Conservation (phyloP, 2,888 invertebrate species). For the Pseudanteris insignis region DNA sequence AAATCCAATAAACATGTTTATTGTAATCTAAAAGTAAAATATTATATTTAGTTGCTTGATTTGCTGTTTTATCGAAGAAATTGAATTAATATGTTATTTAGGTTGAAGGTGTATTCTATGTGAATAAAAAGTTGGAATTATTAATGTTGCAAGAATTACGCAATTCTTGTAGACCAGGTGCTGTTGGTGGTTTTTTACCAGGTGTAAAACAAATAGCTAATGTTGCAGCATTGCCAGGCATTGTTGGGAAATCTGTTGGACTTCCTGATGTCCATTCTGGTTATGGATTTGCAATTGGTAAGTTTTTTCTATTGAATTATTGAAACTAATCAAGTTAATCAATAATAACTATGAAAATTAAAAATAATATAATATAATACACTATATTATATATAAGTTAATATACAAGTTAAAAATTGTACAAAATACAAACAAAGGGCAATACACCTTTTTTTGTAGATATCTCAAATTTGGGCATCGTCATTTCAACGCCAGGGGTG, state of each 20-base stretch:
- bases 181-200: constrained; percentile 95
- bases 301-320: not conserved
- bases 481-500: no score
- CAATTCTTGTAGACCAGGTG: constrained; percentile 88
- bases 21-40: not conserved
- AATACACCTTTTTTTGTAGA: no score
- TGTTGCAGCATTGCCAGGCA: constrained; percentile 97
- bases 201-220: constrained; percentile 99
- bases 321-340: not conserved
- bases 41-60: no score
- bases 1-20: no score
- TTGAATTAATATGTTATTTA: constrained; percentile 50
- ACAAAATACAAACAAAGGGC: no score
- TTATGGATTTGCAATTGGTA: constrained; percentile 98
- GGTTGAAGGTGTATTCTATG: constrained; percentile 98
- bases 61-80: no score
- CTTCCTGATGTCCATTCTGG: constrained; percentile 98
- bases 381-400: no score
- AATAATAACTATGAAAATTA: no score
- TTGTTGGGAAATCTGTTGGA: constrained; percentile 92
- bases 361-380: no score
- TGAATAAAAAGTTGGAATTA: constrained; percentile 88
- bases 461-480: no score
- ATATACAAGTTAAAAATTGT: no score
- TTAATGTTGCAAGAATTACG: constrained; percentile 97